Evolutionary conservation across 2,797 vertebrate genomes (phyloP).

Genomic region (Chloroceryle amazona): DNA sequence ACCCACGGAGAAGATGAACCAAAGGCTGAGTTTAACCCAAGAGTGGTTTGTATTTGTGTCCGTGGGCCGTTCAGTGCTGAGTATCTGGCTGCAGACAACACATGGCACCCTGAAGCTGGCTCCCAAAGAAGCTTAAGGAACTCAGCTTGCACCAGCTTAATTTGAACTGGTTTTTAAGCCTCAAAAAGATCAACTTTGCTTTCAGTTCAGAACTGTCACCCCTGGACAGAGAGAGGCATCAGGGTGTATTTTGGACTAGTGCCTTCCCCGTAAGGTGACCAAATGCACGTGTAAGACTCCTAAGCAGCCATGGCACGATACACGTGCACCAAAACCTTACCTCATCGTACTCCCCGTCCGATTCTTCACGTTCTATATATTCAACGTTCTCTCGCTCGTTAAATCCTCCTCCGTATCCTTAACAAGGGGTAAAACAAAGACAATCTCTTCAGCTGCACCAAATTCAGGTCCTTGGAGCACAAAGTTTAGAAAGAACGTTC

Average conservation of each 20-base stretch:
- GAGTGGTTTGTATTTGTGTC: neutral
- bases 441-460: neutral
- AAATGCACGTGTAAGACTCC: neutral
- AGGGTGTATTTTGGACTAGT: fast-evolving
- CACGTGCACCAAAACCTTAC: constrained; percentile 63
- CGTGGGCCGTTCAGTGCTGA: neutral
- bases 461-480: neutral
- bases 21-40: too few species aligned
- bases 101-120: neutral
- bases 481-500: neutral
- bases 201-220: neutral
- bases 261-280: neutral
- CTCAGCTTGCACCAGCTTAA: neutral
- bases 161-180: neutral
- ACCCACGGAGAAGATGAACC: neutral
- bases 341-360: constrained; percentile 98
- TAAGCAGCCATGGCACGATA: too few species aligned
- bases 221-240: neutral
- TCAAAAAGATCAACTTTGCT: neutral
- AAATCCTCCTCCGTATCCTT: constrained; percentile 97
- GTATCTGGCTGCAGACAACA: neutral
- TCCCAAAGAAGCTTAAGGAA: fast-evolving
- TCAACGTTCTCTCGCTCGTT: constrained; percentile 98
- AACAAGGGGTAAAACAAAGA: neutral
- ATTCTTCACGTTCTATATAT: constrained; percentile 97